Evolutionary conservation across 1,140 invertebrate species (phyloP).

Genomic region (Microplitis mediator): DNA sequence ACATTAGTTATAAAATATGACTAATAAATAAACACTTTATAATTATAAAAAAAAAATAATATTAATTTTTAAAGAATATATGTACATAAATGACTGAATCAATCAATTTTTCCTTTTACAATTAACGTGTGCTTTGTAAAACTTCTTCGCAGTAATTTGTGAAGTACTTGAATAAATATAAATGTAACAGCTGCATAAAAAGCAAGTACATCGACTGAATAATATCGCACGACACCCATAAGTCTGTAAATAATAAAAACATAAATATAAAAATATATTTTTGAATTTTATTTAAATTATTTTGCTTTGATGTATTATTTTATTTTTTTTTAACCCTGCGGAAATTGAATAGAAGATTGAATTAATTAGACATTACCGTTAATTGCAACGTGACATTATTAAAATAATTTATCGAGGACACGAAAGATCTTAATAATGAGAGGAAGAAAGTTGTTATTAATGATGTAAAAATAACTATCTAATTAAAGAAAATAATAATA

Average conservation of each 20-base stretch:
- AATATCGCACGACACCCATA: slow-evolving; percentile 53
- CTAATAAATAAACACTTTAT: neutral
- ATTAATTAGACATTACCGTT: neutral
- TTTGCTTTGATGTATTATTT: neutral
- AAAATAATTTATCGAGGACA: too few relatives aligned
- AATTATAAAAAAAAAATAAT: slow-evolving; percentile 16
- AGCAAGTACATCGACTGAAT: slow-evolving; percentile 49
- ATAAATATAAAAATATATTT: slow-evolving; percentile 1
- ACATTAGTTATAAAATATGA: too few relatives aligned
- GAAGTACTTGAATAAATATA: slow-evolving; percentile 15
- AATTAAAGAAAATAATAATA: neutral
- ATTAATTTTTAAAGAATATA: neutral
- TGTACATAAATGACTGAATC: neutral
- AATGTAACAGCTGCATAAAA: slow-evolving; percentile 38
- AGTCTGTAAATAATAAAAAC: slow-evolving; percentile 35
- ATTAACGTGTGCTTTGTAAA: neutral
- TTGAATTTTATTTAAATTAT: neutral
- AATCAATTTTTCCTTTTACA: slow-evolving; percentile 22
- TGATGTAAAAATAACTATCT: neutral
- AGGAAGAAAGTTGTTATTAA: too few relatives aligned
- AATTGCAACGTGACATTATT: too few relatives aligned
- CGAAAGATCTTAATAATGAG: neutral
- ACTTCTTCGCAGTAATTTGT: slow-evolving; percentile 9
- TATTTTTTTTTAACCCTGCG: neutral
- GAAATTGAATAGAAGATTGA: too few relatives aligned